These are phyloP conservation scores for Rhodeus uyekii DNA, from an alignment of 2,797 vertebrate species.

Conservation along the genomic window DNA sequence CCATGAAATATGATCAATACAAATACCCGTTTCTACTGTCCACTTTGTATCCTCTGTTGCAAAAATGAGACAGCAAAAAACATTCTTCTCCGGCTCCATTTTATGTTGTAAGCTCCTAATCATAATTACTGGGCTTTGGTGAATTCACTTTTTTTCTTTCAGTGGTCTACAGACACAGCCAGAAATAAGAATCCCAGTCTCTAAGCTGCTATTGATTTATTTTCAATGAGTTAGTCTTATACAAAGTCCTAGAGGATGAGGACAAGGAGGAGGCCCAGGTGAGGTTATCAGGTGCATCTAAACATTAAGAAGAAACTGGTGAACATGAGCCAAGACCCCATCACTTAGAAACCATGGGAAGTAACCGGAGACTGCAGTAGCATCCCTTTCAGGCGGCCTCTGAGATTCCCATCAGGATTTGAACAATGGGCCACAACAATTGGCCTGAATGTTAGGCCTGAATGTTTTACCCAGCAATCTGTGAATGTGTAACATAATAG, in stretches of 20 bases:
- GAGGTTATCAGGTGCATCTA: conserved; percentile 64
- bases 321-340: conserved; percentile 58
- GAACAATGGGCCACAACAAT: conserved; percentile 65
- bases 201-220: conserved; percentile 71
- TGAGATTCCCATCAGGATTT: conserved; percentile 56
- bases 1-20: conserved; percentile 1
- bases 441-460: conserved; percentile 18
- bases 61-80: conserved; percentile 18
- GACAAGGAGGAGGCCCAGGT: conserved; percentile 35
- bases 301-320: conserved; percentile 60
- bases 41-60: conserved; percentile 6
- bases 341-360: conserved; percentile 43
- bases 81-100: conserved; percentile 39
- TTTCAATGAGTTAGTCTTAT: conserved; percentile 67
- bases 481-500: conserved; percentile 28
- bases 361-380: conserved; percentile 61
- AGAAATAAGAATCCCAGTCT: conserved; percentile 61
- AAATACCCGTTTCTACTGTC: conserved; percentile 21
- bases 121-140: conserved; percentile 63
- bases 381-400: conserved; percentile 43
- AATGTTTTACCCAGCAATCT: neutral
- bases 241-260: conserved; percentile 57
- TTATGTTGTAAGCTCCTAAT: conserved; percentile 66
- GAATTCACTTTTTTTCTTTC: conserved; percentile 63
- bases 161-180: conserved; percentile 61